Evolutionary conservation across 2,888 invertebrate species (phyloP).

Genomic region (Cheilosia scutellata): DNA sequence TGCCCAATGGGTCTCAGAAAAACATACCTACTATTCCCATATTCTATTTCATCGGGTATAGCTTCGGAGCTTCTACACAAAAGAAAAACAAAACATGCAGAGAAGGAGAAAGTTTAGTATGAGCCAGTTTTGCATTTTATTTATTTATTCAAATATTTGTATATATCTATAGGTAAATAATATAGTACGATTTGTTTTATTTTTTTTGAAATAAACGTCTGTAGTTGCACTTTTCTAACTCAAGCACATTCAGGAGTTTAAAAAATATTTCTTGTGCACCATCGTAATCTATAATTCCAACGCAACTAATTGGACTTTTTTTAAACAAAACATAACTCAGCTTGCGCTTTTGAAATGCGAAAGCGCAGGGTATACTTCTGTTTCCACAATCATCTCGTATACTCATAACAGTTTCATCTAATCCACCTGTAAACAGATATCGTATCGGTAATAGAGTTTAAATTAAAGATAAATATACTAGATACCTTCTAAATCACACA

Average conservation of each 20-base stretch:
- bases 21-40: no score
- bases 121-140: no score
- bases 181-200: neutral
- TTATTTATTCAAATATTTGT: no score
- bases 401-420: conserved; percentile 85
- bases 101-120: no score
- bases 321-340: conserved; percentile 86
- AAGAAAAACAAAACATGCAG: no score
- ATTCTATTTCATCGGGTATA: no score
- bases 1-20: no score
- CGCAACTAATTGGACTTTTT: conserved; percentile 86
- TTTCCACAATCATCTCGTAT: conserved; percentile 85
- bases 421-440: conserved; percentile 83
- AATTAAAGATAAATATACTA: neutral
- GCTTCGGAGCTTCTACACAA: no score
- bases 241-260: conserved; percentile 78
- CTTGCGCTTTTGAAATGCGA: conserved; percentile 86
- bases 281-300: conserved; percentile 87
- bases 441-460: neutral
- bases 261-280: conserved; percentile 85
- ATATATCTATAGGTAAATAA: no score
- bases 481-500: conserved; percentile 79
- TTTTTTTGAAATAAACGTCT: neutral
- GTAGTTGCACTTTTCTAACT: conserved; percentile 77
- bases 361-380: conserved; percentile 86